Base-by-base conservation (phyloP, 2,888 invertebrate species). In the Conomelus anceps region DNA sequence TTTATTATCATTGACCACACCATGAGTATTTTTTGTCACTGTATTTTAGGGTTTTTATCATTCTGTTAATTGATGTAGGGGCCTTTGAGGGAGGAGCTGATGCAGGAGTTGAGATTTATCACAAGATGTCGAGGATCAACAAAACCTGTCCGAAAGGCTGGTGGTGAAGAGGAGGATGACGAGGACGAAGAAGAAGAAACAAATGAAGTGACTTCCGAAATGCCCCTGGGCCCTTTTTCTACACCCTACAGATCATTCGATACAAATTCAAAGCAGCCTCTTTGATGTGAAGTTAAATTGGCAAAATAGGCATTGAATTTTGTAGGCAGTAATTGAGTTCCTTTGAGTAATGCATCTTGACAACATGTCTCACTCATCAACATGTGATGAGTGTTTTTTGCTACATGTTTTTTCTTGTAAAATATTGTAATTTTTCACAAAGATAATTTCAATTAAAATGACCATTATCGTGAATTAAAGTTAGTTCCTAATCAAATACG, bases 81-180 rank as follows among this genome's bases (percentile, higher is more conserved):
- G 9, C 93, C 96, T 0, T 95, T 97, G 91, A 94, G 93, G 92
- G 94, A 95, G 86, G 96, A 96, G 91, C 92, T 97, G 11, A 93
- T 94, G 89, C 95, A 95, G n/a, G 97, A 97, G 93, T 92, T 97
- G 84, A 95, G 94, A 91, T 97, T 97, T 92, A 95, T 97, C 34
- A 92, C 96, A 0, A 95, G 95, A 92, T 97, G 96, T 91, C 95
- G 95, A 89, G 96, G 96, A 26, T 95, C 96, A 86, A 94, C 95
- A 0, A 97, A 97, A 92, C 95, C 96, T 0, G 95, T 96, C 0
- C 94, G 95, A n/a, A 91, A 90, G 24, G 34, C 88, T 26, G 88
- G 89, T 24, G 22, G 24, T 22, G 89, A 88, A n/a, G 89, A 90
- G 22, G 63, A 63, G 13, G 63, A 63, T 4, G 63, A 63, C 3